These are phyloP conservation scores for Dinocampus coccinellae DNA, from an alignment of 2,888 invertebrate genomes.

Conservation along the genomic window DNA sequence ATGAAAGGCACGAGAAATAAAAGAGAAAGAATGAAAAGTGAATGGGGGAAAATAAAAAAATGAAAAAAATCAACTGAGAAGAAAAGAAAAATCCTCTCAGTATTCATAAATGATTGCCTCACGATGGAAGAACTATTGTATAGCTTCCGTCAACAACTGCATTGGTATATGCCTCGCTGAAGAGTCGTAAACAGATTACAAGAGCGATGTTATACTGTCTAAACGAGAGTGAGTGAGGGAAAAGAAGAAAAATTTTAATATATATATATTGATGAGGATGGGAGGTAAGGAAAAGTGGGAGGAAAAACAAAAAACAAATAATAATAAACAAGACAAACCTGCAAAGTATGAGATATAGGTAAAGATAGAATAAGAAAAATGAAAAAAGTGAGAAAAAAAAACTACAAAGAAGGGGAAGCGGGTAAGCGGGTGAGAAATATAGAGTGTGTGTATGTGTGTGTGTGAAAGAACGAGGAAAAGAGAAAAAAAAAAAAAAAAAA, in stretches of 20 bases:
- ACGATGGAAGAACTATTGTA: slow-evolving; percentile 45
- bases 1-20: too few species aligned
- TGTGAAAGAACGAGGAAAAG: slow-evolving; percentile 32
- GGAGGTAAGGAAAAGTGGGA: slow-evolving; percentile 35
- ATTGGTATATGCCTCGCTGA: slow-evolving; percentile 36
- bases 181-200: slow-evolving; percentile 57
- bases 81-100: slow-evolving; percentile 15
- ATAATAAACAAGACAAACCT: too few species aligned
- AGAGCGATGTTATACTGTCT: slow-evolving; percentile 41
- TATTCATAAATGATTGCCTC: slow-evolving; percentile 54
- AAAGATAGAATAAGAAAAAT: slow-evolving; percentile 22
- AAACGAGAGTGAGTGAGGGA: slow-evolving; percentile 38
- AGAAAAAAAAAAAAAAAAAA: not conserved
- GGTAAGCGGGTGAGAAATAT: too few species aligned
- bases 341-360: slow-evolving; percentile 25
- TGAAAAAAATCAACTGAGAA: too few species aligned
- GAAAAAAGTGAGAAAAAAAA: slow-evolving; percentile 28
- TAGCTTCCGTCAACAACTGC: slow-evolving; percentile 48
- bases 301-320: slow-evolving; percentile 39
- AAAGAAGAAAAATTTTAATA: too few species aligned
- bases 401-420: too few species aligned
- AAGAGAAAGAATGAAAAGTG: slow-evolving; percentile 9
- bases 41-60: slow-evolving; percentile 6
- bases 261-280: slow-evolving; percentile 29
- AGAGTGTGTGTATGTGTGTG: too few species aligned